phyloP scores from a whole-genome alignment of 2,797 vertebrate genomes.

The Diplodus puntazzo region DNA sequence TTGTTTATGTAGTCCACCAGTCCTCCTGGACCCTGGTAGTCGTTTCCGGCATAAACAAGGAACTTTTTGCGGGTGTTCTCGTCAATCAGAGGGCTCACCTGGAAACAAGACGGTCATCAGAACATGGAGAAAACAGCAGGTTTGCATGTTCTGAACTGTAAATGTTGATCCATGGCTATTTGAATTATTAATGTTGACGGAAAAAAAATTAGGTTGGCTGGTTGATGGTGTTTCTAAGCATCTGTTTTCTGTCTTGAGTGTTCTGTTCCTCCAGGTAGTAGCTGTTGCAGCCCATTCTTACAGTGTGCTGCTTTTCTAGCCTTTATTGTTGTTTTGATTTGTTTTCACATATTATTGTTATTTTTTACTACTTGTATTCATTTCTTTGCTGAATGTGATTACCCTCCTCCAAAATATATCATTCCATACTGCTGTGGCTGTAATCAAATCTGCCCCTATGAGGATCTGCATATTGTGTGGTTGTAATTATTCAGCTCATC shows the following conservation, averaged over 20 bases:
- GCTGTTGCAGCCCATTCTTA: not conserved
- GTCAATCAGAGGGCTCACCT: slow-evolving; percentile 98
- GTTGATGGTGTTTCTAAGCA: not conserved
- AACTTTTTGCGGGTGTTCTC: slow-evolving; percentile 97
- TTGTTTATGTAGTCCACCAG: slow-evolving; percentile 93
- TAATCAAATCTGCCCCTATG: slow-evolving; percentile 32
- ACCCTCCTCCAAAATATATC: slow-evolving; percentile 3
- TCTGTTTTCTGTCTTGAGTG: not conserved
- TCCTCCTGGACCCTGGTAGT: slow-evolving; percentile 95
- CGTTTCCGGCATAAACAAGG: slow-evolving; percentile 95
- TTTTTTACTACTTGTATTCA: slow-evolving; percentile 13
- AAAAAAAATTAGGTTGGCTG: slow-evolving; percentile 18
- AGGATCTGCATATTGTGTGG: slow-evolving; percentile 25
- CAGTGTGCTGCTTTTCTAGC: not conserved
- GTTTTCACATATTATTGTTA: slow-evolving; percentile 6
- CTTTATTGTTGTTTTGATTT: not conserved
- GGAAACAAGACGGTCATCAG: slow-evolving; percentile 31
- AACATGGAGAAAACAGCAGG: slow-evolving; percentile 13
- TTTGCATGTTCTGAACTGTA: not conserved
- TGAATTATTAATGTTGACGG: slow-evolving; percentile 19
- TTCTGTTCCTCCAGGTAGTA: slow-evolving; percentile 1
- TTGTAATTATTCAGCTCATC: slow-evolving; percentile 34
- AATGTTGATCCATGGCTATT: not conserved
- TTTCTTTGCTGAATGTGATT: slow-evolving; percentile 17
- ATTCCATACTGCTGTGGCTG: slow-evolving; percentile 10